These are phyloP conservation scores for Aviceda subcristata DNA, from an alignment of 2,113 vertebrate species.

Conservation along the genomic window DNA sequence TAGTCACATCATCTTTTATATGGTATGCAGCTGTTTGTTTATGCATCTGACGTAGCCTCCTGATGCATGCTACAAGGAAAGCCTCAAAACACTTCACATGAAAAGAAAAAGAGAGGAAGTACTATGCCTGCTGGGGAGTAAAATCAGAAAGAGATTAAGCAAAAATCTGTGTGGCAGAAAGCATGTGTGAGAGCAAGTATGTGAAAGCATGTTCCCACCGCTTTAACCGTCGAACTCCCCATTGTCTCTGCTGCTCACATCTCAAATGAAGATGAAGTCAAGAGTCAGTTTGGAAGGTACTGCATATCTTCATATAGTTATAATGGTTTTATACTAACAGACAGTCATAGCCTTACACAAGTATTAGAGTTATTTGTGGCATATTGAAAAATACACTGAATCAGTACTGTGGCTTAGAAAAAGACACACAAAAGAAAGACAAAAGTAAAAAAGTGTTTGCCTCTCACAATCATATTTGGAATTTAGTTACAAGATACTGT, in stretches of 20 bases:
- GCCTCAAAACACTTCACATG: background rate
- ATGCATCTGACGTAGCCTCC: background rate
- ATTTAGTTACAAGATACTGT: background rate
- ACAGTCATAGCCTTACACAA: background rate
- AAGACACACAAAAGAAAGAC: background rate
- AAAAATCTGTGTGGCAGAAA: background rate
- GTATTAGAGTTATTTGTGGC: background rate
- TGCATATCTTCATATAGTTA: background rate
- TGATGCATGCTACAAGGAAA: background rate
- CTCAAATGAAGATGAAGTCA: background rate
- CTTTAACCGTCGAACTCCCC: background rate
- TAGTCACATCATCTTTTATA: background rate
- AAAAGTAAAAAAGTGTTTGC: background rate
- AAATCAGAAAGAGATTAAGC: background rate
- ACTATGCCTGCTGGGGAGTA: background rate
- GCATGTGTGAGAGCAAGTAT: background rate
- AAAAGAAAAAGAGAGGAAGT: background rate
- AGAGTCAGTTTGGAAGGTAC: background rate
- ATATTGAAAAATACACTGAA: background rate
- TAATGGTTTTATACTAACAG: background rate
- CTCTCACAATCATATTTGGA: background rate
- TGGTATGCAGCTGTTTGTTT: background rate
- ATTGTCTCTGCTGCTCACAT: background rate
- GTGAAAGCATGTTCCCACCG: background rate
- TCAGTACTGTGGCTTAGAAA: background rate